Conservation (phyloP, 2,797 vertebrate species). For the Tokudaia tokunoshimensis region DNA sequence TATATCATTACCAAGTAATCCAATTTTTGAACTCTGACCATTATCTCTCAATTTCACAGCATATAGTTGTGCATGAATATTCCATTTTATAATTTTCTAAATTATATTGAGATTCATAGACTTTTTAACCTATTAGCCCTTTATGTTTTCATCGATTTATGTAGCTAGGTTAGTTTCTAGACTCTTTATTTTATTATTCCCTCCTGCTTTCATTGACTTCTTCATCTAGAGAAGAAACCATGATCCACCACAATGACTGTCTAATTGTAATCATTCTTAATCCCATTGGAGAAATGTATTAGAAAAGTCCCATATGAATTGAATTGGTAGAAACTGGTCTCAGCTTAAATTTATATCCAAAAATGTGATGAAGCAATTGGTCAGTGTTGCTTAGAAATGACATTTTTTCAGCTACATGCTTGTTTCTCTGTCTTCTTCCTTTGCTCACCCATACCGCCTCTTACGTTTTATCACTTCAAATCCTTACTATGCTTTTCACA, state of each 20-base stretch:
- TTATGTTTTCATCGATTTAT: neutral
- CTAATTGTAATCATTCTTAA: neutral
- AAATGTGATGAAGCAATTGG: neutral
- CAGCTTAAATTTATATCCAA: neutral
- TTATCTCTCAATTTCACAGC: neutral
- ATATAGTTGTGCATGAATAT: neutral
- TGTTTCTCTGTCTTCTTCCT: neutral
- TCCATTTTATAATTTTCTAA: neutral
- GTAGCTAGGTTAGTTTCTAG: neutral
- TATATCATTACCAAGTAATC: neutral
- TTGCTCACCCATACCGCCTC: neutral
- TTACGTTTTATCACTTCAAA: neutral
- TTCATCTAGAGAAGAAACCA: neutral
- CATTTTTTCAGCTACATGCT: neutral
- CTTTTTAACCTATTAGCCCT: neutral
- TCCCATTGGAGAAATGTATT: neutral
- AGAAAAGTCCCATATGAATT: neutral
- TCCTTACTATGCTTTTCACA: neutral
- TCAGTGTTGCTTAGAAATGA: neutral
- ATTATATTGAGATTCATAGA: neutral
- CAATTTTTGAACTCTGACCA: neutral
- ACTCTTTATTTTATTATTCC: neutral
- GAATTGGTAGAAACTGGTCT: neutral
- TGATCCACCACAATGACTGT: neutral
- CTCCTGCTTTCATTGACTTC: neutral